Base-by-base conservation (phyloP, 2,888 invertebrate species). In the Caenorhabditis sp. region DNA sequence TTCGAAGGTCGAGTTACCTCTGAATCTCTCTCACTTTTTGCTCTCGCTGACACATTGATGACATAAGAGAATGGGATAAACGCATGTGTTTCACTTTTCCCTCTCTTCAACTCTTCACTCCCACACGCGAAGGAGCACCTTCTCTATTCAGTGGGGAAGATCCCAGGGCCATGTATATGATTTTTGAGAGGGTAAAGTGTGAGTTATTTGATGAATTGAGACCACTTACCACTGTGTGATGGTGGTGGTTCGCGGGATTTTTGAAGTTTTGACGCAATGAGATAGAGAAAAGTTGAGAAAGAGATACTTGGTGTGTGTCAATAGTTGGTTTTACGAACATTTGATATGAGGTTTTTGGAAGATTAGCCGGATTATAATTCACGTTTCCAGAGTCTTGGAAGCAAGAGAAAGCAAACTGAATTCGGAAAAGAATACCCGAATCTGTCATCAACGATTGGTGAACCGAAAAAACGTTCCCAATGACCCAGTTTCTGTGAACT, bases 1-100 rank as follows among this genome's bases (percentile, higher is more conserved):
- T 75, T 75, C 49, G 74, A 75, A 75, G 75, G 75, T 75, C 75
- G 75, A 66, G 66, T 75, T 75, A 75, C 75, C 38, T 38, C 38
- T 38, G 31, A 31, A 6, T 59, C 59, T 28, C 35, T 38, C 28
- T 8, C 38, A 8, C 8, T 61, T 51, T 70, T 28, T 19, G 10
- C 56, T n/a, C 44, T 61, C 47, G n/a, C 31, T 54, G 38, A 68
- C 68, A 68, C 68, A 54, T 49, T 51, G 68, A 68, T 68, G 68
- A 68, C 68, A 68, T 54, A 68, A 31, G 51, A 35, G 14, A 49
- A 66, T n/a, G 66, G 41, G 26, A 24, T 66, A 26, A 73, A 73
- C 61, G 73, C 73, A 76, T 76, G 76, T 68, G 68, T 76, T 73
- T 59, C 72, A 58, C 58, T 47, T 68, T 76, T 54, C 41, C 35